phyloP scores from a whole-genome alignment of 2,113 vertebrate genomes.

The Oncorhynchus clarkii region DNA sequence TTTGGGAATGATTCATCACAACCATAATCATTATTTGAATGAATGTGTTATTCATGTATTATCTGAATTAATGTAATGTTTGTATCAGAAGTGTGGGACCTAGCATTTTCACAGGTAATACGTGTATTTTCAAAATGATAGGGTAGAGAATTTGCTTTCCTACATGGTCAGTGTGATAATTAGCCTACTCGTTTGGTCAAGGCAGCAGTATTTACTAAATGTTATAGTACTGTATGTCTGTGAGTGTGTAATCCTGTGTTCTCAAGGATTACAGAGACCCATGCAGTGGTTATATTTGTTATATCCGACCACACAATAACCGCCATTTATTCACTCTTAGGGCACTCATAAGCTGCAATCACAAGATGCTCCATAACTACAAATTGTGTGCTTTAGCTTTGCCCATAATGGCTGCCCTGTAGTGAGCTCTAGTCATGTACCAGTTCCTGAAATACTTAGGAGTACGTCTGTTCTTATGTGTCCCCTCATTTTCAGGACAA shows the following conservation, averaged over 20 bases:
- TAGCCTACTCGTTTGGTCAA: too few relatives aligned
- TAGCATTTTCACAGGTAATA: too few relatives aligned
- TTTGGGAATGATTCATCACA: too few relatives aligned
- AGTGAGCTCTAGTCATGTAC: too few relatives aligned
- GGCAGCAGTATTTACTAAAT: neutral
- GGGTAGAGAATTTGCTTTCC: neutral
- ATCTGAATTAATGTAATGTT: neutral
- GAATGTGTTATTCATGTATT: too few relatives aligned
- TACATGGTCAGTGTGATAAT: neutral
- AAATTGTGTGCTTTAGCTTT: neutral
- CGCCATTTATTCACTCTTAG: neutral
- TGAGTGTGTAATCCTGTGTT: neutral
- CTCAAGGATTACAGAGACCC: neutral
- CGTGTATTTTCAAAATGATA: too few relatives aligned
- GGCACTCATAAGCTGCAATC: neutral
- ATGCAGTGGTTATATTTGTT: neutral
- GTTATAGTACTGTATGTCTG: neutral
- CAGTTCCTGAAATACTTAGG: too few relatives aligned
- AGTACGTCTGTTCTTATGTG: too few relatives aligned
- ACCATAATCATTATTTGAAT: too few relatives aligned
- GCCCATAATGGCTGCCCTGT: neutral
- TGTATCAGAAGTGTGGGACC: too few relatives aligned
- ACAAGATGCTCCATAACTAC: neutral
- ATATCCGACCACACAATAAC: neutral
- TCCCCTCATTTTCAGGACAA: too few relatives aligned